Evolutionary conservation across 23 tunicate species (phyloP).

Genomic region (Styela clava): DNA sequence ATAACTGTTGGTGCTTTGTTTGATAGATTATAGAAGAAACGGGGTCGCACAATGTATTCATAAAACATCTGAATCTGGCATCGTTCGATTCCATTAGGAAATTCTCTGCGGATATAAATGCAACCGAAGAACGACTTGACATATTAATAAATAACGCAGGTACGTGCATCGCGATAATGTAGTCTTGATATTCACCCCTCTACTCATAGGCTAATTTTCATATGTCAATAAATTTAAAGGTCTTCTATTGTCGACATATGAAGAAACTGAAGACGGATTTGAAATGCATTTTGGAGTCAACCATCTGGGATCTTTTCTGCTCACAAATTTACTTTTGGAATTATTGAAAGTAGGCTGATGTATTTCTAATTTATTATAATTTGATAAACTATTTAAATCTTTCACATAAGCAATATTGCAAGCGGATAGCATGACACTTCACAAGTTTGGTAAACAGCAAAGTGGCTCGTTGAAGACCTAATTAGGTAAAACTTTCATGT

Average conservation of each 20-base stretch:
- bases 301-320: neutral
- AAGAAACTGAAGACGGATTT: neutral
- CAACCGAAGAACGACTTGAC: neutral
- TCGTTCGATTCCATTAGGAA: neutral
- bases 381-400: too few species aligned
- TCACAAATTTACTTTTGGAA: constrained; percentile 1
- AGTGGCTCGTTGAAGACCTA: too few species aligned
- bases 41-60: neutral
- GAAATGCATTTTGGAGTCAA: constrained; percentile 2
- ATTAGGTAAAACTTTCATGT: too few species aligned
- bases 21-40: constrained; percentile 2
- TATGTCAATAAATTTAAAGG: too few species aligned
- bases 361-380: too few species aligned
- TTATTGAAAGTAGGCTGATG: neutral
- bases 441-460: too few species aligned
- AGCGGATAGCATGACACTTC: too few species aligned
- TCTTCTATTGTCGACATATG: neutral
- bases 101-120: neutral
- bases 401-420: too few species aligned
- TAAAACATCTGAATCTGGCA: neutral
- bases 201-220: too few species aligned
- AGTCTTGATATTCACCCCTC: too few species aligned
- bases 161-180: too few species aligned
- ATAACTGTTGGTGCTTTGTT: too few species aligned
- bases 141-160: constrained; percentile 2